Percentiles rank a stretch among this genome's conserved stretches.
These are phyloP conservation scores for Aptenodytes forsteri DNA, from an alignment of 2,113 vertebrate genomes.

Conservation along the genomic window DNA sequence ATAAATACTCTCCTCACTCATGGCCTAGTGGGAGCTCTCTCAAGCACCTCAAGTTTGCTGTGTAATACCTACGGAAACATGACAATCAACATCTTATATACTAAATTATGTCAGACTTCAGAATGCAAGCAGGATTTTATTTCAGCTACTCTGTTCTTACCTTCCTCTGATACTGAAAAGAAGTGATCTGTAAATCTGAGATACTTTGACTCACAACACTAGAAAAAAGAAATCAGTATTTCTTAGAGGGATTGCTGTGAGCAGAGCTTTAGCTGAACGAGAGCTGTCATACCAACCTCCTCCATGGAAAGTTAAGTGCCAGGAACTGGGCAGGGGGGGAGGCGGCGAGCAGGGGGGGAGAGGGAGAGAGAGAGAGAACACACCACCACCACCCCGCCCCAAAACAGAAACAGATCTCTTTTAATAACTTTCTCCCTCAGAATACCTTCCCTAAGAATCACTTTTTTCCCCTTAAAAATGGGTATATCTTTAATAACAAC, in stretches of 20 bases:
- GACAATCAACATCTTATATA: not conserved
- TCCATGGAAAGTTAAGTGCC: not conserved
- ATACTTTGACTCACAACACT: not conserved
- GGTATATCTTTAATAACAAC: not conserved
- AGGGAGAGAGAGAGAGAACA: not conserved
- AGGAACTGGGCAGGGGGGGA: not conserved
- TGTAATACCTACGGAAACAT: not conserved
- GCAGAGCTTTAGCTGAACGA: not conserved
- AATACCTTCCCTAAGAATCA: not conserved
- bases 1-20: not conserved
- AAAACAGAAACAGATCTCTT: not conserved
- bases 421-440: not conserved
- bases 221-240: not conserved
- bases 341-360: too few species aligned
- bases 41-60: not conserved
- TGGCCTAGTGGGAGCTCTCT: not conserved
- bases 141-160: not conserved
- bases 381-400: rapidly evolving
- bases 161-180: not conserved
- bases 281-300: not conserved
- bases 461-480: not conserved
- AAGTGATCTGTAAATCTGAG: not conserved
- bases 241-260: not conserved
- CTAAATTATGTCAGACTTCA: not conserved
- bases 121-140: not conserved